Evolutionary conservation across 1,140 invertebrate species (phyloP), one percentile per base, ranked within the genome.

Genomic region (Onthophagus taurus): DNA sequence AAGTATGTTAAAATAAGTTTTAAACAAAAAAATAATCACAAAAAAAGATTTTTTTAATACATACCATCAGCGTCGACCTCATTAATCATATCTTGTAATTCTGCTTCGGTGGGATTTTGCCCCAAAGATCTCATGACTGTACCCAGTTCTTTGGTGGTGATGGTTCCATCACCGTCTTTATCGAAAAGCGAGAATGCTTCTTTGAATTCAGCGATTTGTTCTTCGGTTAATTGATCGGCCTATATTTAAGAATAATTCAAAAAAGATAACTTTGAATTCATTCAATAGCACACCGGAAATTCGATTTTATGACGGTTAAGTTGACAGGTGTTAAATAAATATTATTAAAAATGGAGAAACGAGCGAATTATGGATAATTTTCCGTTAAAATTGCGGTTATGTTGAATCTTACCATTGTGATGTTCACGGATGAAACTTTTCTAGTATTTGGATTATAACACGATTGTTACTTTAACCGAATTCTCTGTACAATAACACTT

Each of bases 11-110:
- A 6, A 26, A n/a, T n/a, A 6, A 26, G n/a, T 7, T 26, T 26
- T 26, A 26, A 7, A 26, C 6, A n/a, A 33, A 8, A 33, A 33
- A 33, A 33, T n/a, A 33, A n/a, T n/a, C n/a, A n/a, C n/a, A 6
- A 33, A 33, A 8, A 33, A 33, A 6, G 14, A 13, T 14, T 33
- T n/a, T 33, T 33, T 33, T 36, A 34, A 30, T 45, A 75, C 78
- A 71, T 72, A 97, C 96, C 94, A 71, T 99, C 96, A 60, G 94
- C 93, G 74, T 99, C 96, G 47, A 99, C 94, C 78, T 99, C 95
- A 70, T 99, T 98, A 70, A 99, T 98, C 94, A 99, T 98, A 70
- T 98, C 94, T 69, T 98, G 94, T 29, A 99, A 78, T 70, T 99
- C 96, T 31, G 94, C 94, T 73, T 99, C 96, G 61, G 96, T 98